phyloP scores from a whole-genome alignment of 2,888 invertebrate genomes.

The Synergus japonicus region DNA sequence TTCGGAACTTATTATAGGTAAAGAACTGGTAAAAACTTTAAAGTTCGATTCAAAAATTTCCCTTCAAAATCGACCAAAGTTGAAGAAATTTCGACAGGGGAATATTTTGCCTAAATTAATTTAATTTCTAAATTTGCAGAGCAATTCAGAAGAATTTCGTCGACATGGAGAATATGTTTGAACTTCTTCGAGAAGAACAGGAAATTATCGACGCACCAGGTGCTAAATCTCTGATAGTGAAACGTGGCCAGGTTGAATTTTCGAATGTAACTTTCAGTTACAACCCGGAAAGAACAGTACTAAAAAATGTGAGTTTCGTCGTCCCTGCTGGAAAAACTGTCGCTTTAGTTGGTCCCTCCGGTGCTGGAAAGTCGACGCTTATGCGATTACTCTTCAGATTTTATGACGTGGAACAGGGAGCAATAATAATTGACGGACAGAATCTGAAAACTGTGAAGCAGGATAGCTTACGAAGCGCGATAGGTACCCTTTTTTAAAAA shows the following conservation, averaged over 20 bases:
- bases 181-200: constrained; percentile 90
- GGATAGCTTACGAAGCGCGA: constrained; percentile 88
- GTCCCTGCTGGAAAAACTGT: constrained; percentile 92
- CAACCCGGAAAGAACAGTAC: constrained; percentile 85
- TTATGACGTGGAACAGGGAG: constrained; percentile 94
- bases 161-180: constrained; percentile 99
- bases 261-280: constrained; percentile 94
- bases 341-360: constrained; percentile 92
- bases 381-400: constrained; percentile 96
- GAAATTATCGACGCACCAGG: constrained; percentile 92
- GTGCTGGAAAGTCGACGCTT: constrained; percentile 97
- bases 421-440: constrained; percentile 92
- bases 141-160: constrained; percentile 98
- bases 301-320: constrained; percentile 88
- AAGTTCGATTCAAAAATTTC: no score
- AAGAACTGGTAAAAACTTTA: constrained; percentile 45
- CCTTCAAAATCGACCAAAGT: no score
- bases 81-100: no score
- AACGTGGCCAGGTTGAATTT: constrained; percentile 90
- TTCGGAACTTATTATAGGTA: constrained; percentile 98
- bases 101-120: background rate
- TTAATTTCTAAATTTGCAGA: constrained; percentile 78
- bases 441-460: constrained; percentile 92
- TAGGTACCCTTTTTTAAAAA: constrained; percentile 78
- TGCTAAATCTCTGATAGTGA: constrained; percentile 85